phyloP scores from a whole-genome alignment of 2,888 invertebrate species.

The Eilema caniola region DNA sequence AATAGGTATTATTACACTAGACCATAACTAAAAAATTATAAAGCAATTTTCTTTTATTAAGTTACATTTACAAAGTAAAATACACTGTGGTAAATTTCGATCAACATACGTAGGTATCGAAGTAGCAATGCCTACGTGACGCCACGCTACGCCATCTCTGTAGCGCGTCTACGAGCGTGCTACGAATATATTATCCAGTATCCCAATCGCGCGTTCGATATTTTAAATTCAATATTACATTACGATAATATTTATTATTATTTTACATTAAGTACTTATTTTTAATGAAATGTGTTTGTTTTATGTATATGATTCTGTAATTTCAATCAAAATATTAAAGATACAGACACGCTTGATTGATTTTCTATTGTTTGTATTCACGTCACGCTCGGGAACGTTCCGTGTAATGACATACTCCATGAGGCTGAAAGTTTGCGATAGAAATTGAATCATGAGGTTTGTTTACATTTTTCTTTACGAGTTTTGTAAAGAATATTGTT shows the following conservation, averaged over 20 bases:
- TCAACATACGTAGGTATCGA: not conserved
- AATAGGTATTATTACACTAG: not conserved
- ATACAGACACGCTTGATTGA: slow-evolving; percentile 54
- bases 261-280: not conserved
- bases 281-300: not conserved
- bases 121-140: slow-evolving; percentile 69
- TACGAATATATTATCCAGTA: slow-evolving; percentile 43
- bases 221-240: slow-evolving; percentile 5
- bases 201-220: not conserved
- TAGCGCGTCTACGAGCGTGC: slow-evolving; percentile 58
- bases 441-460: slow-evolving; percentile 49
- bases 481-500: slow-evolving; percentile 11
- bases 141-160: slow-evolving; percentile 61
- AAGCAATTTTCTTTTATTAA: not conserved
- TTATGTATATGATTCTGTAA: not conserved
- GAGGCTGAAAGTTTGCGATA: slow-evolving; percentile 43
- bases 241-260: not conserved
- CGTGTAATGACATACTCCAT: slow-evolving; percentile 54
- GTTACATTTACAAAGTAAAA: slow-evolving; percentile 25
- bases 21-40: not conserved
- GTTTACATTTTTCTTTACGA: slow-evolving; percentile 40
- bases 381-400: slow-evolving; percentile 56
- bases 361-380: slow-evolving; percentile 65
- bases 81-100: slow-evolving; percentile 40
- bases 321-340: not conserved